Percentiles rank a stretch among this genome's conserved stretches.
phyloP scores from a whole-genome alignment of 2,888 invertebrate genomes.

The Drosophila recens region DNA sequence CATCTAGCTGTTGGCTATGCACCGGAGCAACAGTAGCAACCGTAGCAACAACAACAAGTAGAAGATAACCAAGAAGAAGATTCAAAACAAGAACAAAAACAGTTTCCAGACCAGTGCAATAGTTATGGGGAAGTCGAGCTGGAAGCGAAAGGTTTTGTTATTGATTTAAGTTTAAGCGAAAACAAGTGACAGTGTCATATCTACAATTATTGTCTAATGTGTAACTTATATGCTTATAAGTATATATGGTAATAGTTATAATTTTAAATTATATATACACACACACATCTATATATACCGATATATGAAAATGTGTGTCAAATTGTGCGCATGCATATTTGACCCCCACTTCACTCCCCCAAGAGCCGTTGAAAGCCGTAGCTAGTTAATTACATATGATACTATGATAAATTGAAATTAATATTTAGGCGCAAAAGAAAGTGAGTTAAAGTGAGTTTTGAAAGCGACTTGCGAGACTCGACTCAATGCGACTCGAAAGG shows the following conservation, averaged over 20 bases:
- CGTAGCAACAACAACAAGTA: slow-evolving; percentile 21
- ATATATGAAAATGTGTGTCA: slow-evolving; percentile 4
- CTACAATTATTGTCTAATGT: slow-evolving; percentile 76
- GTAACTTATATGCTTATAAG: slow-evolving; percentile 50
- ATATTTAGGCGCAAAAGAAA: slow-evolving; percentile 31
- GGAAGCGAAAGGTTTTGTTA: slow-evolving; percentile 62
- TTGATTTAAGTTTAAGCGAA: slow-evolving; percentile 50
- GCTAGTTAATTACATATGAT: slow-evolving; percentile 54
- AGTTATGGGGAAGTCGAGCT: slow-evolving; percentile 52
- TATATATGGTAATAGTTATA: slow-evolving; percentile 65
- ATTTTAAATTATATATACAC: slow-evolving; percentile 65
- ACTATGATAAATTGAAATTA: slow-evolving; percentile 38
- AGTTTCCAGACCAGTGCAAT: slow-evolving; percentile 75
- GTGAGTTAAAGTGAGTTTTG: slow-evolving; percentile 36
- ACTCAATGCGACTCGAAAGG: slow-evolving; percentile 25
- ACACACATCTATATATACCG: slow-evolving; percentile 15
- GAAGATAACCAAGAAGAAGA: slow-evolving; percentile 23
- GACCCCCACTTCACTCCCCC: slow-evolving; percentile 3
- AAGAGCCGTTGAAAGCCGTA: slow-evolving; percentile 53
- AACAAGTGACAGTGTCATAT: slow-evolving; percentile 81
- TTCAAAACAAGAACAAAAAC: slow-evolving; percentile 38
- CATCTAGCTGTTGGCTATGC: slow-evolving; percentile 63
- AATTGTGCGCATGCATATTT: slow-evolving; percentile 22
- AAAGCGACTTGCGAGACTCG: slow-evolving; percentile 22
- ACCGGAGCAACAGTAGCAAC: slow-evolving; percentile 26